phyloP scores from a whole-genome alignment of 1,140 invertebrate species.

The Steinernema khuongi region DNA sequence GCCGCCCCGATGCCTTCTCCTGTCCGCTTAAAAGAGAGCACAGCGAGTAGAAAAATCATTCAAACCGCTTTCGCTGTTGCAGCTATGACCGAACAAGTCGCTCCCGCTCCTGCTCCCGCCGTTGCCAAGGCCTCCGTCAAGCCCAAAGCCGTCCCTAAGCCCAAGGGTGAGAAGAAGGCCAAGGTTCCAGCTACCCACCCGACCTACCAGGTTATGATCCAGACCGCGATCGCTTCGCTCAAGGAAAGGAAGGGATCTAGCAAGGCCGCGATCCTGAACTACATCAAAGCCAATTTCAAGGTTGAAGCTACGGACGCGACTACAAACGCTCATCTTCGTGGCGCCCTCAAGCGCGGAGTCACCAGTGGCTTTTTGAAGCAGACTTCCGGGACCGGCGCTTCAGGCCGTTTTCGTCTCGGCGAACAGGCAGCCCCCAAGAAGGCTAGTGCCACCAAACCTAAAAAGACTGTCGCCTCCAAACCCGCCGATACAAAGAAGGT shows the following conservation, averaged over 20 bases:
- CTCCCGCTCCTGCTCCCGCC: not conserved
- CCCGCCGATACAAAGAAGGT: too few species aligned
- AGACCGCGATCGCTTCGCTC: constrained; percentile 23
- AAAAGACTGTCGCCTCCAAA: too few species aligned
- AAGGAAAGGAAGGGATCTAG: constrained; percentile 52
- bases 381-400: constrained; percentile 41
- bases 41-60: not conserved
- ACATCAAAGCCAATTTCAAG: constrained; percentile 59
- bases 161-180: constrained; percentile 24
- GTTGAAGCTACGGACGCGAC: constrained; percentile 47
- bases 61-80: constrained; percentile 10
- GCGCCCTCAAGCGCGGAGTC: constrained; percentile 31
- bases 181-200: constrained; percentile 28
- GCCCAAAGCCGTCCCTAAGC: not conserved
- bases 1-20: constrained; percentile 4
- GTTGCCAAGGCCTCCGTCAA: constrained; percentile 1
- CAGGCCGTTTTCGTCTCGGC: constrained; percentile 37
- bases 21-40: not conserved
- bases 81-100: constrained; percentile 20
- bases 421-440: constrained; percentile 31
- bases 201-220: constrained; percentile 37
- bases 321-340: constrained; percentile 30
- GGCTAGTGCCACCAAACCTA: too few species aligned
- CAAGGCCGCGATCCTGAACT: constrained; percentile 58
- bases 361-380: constrained; percentile 20